Percentiles rank a stretch among this genome's conserved stretches.
phyloP scores from a whole-genome alignment of 2,888 invertebrate genomes.

The Anthrax anthrax region DNA sequence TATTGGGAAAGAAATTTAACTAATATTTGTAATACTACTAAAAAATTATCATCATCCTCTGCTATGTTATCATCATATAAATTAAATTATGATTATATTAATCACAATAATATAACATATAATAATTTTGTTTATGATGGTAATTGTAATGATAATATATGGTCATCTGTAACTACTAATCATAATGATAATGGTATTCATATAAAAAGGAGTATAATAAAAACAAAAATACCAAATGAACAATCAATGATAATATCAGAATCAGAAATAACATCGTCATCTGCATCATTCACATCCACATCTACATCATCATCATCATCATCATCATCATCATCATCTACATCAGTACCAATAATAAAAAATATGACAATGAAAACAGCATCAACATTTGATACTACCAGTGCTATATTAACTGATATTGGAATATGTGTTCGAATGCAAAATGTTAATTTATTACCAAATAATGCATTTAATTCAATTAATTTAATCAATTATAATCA shows the following conservation, averaged over 20 bases:
- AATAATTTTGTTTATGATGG: no score
- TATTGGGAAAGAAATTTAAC: background rate
- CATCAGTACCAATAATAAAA: background rate
- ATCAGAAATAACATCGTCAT: background rate
- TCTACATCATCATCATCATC: background rate
- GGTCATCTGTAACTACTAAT: no score
- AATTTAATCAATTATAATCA: background rate
- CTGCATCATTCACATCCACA: background rate
- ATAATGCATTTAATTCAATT: background rate
- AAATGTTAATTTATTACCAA: constrained; percentile 10
- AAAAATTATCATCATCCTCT: no score
- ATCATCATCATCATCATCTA: background rate
- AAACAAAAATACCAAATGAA: no score
- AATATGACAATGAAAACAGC: no score
- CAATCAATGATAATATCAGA: background rate
- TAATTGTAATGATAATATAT: background rate
- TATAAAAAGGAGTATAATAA: no score
- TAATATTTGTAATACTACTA: no score
- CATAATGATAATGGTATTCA: no score
- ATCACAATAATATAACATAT: no score
- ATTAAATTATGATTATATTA: no score
- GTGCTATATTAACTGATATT: constrained; percentile 12
- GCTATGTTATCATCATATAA: no score
- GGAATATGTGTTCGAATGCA: constrained; percentile 15
- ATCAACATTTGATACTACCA: constrained; percentile 4